Conservation (phyloP, 2,888 invertebrate genomes). For the Acanthosoma haemorrhoidale region DNA sequence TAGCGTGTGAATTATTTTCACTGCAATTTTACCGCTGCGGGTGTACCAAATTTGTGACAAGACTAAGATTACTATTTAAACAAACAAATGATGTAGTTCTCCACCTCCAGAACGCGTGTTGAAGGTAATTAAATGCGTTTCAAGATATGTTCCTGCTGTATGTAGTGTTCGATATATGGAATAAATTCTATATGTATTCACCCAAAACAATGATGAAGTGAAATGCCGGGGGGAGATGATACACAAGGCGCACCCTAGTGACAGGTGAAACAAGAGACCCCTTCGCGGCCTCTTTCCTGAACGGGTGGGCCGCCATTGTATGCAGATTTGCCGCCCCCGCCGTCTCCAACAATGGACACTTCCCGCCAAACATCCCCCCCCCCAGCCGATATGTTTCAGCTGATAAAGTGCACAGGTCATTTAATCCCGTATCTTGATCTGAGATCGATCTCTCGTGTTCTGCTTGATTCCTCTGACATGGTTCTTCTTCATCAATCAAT, state of each 20-base stretch:
- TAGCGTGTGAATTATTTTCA: neutral
- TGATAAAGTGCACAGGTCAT: constrained; percentile 2
- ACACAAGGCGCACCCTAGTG: neutral
- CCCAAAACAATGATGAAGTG: no score
- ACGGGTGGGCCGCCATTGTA: neutral
- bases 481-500: neutral
- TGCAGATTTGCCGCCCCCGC: constrained; percentile 5
- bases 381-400: neutral
- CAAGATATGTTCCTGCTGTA: no score
- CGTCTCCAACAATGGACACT: neutral
- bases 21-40: no score
- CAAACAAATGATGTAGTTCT: no score
- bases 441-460: neutral
- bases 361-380: neutral
- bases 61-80: no score
- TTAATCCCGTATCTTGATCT: neutral
- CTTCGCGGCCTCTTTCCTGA: neutral
- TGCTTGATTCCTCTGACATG: neutral
- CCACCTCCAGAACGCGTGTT: no score
- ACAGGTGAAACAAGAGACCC: neutral
- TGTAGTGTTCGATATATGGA: no score
- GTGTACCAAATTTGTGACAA: no score
- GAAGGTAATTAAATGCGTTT: no score
- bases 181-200: no score
- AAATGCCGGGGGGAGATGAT: no score